phyloP scores from a whole-genome alignment of 1,140 invertebrate genomes.

The Gonioctena quinquepunctata region DNA sequence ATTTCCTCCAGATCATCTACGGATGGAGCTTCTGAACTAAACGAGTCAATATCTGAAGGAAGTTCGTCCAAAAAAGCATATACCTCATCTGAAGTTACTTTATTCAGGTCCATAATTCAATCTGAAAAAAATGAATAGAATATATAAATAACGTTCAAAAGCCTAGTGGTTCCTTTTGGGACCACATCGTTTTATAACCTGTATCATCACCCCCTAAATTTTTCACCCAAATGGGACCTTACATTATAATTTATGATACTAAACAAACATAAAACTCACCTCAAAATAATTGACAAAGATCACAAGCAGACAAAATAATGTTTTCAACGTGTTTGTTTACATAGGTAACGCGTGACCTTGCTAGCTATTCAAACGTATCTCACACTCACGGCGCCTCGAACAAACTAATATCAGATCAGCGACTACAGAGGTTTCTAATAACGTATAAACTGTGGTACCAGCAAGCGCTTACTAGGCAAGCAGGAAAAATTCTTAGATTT shows the following conservation, averaged over 20 bases:
- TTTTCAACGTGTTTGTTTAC: neutral
- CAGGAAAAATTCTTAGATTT: neutral
- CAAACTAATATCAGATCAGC: neutral
- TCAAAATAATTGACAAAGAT: neutral
- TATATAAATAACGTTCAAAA: neutral
- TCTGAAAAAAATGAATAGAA: neutral
- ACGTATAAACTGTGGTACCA: neutral
- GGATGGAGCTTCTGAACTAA: too few relatives aligned
- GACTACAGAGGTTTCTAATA: neutral
- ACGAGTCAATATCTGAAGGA: neutral
- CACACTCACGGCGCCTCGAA: neutral
- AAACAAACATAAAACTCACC: neutral
- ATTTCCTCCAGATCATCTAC: too few relatives aligned
- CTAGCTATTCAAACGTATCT: neutral
- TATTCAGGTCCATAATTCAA: too few relatives aligned
- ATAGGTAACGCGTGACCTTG: neutral
- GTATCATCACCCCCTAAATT: neutral
- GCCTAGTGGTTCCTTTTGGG: neutral
- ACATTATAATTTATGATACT: too few relatives aligned
- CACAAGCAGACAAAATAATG: neutral
- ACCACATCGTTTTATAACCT: neutral
- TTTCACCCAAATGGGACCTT: neutral
- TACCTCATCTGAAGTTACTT: too few relatives aligned
- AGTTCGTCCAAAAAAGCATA: neutral
- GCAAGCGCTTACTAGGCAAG: neutral